Evolutionary conservation across 2,797 vertebrate genomes (phyloP).

Genomic region (Lithobates pipiens): DNA sequence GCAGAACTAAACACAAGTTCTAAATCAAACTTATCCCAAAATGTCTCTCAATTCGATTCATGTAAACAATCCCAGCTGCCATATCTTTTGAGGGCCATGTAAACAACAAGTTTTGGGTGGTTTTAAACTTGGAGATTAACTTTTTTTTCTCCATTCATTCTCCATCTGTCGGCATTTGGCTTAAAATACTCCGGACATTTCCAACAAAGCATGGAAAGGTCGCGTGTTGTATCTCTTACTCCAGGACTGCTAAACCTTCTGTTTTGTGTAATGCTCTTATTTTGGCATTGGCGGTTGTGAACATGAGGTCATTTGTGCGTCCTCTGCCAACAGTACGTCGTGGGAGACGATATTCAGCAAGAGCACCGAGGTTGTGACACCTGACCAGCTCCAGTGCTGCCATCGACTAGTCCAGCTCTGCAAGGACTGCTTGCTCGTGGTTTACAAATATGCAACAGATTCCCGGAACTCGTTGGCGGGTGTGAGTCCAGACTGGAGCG

Average conservation of each 20-base stretch:
- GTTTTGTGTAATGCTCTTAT: conserved; percentile 61
- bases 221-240: conserved; percentile 58
- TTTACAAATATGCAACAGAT: conserved; percentile 94
- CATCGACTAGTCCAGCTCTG: conserved; percentile 93
- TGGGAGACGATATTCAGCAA: conserved; percentile 94
- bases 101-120: conserved; percentile 58
- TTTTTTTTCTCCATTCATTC: conserved; percentile 50
- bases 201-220: conserved; percentile 49
- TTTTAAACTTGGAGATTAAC: conserved; percentile 64
- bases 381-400: conserved; percentile 90
- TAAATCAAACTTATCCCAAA: conserved; percentile 47
- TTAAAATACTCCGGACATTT: conserved; percentile 58
- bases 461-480: conserved; percentile 86
- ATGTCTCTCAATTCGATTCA: conserved; percentile 49
- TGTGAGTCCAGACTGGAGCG: conserved; percentile 88
- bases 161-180: conserved; percentile 58
- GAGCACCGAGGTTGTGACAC: conserved; percentile 87
- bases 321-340: conserved; percentile 81
- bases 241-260: conserved; percentile 63
- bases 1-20: no score
- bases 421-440: conserved; percentile 92
- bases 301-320: conserved; percentile 67
- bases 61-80: conserved; percentile 28
- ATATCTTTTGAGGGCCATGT: conserved; percentile 44
- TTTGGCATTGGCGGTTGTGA: conserved; percentile 64